Evolutionary conservation across 64 coral and sea anemone genomes (phyloP).

Genomic region (Platygyra sinensis): DNA sequence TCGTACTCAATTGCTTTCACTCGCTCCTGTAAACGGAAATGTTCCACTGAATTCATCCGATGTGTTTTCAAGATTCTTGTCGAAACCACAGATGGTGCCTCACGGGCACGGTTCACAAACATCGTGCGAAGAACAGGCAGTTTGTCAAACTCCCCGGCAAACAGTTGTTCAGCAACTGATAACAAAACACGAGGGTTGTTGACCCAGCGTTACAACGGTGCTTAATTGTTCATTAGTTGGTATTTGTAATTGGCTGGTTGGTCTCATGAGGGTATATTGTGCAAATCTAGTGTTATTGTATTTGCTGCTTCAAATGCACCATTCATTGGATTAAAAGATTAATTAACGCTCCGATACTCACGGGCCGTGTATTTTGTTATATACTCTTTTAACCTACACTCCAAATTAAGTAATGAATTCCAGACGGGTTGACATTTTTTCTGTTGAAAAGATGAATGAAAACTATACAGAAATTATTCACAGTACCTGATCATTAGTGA

Average conservation of each 20-base stretch:
- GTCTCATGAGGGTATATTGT: not conserved
- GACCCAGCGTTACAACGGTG: not conserved
- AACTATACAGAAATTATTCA: not conserved
- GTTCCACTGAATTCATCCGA: conserved; percentile 75
- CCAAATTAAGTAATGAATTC: not conserved
- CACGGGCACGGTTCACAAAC: conserved; percentile 29
- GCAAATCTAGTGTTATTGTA: not conserved
- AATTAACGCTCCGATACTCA: not conserved
- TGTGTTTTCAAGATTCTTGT: conserved; percentile 76
- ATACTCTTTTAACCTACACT: not conserved
- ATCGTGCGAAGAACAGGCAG: not conserved
- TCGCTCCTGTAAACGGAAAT: conserved; percentile 69
- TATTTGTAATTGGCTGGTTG: not conserved
- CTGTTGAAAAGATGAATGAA: not conserved
- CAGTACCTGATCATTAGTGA: not conserved
- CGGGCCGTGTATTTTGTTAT: not conserved
- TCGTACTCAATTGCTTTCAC: conserved; percentile 73
- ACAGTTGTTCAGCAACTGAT: not conserved
- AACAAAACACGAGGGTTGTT: not conserved
- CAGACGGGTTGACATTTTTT: not conserved
- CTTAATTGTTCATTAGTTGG: not conserved
- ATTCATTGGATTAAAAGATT: not conserved
- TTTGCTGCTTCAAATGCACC: not conserved
- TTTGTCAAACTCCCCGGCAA: not conserved
- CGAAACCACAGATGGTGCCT: conserved; percentile 79